A percentile compares a stretch with the other conserved stretches of the same genome.
phyloP scores from a whole-genome alignment of 1,140 invertebrate species.

The Temnothorax nylanderi region DNA sequence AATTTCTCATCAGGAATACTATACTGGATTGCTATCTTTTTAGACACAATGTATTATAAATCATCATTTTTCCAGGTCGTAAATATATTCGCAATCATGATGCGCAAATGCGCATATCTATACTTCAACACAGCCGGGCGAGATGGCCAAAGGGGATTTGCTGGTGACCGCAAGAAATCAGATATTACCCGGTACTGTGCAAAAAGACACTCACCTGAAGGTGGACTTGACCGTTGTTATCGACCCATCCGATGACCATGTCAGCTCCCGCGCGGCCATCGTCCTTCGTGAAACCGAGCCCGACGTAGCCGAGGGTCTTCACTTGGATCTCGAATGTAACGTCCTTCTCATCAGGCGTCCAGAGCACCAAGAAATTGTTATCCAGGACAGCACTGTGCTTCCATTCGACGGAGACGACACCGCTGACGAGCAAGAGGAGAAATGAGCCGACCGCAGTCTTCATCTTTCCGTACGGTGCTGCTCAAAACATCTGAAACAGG shows the following conservation, averaged over 20 bases:
- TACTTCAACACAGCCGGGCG: not conserved
- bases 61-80: not conserved
- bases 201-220: slow-evolving; percentile 87
- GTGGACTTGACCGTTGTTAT: slow-evolving; percentile 89
- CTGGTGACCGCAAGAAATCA: slow-evolving; percentile 5
- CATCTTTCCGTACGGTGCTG: slow-evolving; percentile 77
- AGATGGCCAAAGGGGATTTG: not conserved
- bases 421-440: slow-evolving; percentile 75
- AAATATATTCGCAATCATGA: not conserved
- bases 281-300: slow-evolving; percentile 91
- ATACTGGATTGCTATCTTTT: not conserved
- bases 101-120: not conserved
- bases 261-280: slow-evolving; percentile 89
- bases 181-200: slow-evolving; percentile 32
- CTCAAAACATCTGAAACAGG: slow-evolving; percentile 82
- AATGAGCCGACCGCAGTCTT: slow-evolving; percentile 77
- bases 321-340: slow-evolving; percentile 93
- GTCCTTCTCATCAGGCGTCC: slow-evolving; percentile 87
- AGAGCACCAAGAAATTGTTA: slow-evolving; percentile 85
- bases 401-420: slow-evolving; percentile 81
- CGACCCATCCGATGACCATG: slow-evolving; percentile 91
- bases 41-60: too few relatives aligned
- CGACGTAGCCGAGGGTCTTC: slow-evolving; percentile 92
- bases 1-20: not conserved
- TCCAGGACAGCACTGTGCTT: slow-evolving; percentile 84